Base-by-base conservation (phyloP, 2,888 invertebrate species). In the Sarcophaga caerulescens region DNA sequence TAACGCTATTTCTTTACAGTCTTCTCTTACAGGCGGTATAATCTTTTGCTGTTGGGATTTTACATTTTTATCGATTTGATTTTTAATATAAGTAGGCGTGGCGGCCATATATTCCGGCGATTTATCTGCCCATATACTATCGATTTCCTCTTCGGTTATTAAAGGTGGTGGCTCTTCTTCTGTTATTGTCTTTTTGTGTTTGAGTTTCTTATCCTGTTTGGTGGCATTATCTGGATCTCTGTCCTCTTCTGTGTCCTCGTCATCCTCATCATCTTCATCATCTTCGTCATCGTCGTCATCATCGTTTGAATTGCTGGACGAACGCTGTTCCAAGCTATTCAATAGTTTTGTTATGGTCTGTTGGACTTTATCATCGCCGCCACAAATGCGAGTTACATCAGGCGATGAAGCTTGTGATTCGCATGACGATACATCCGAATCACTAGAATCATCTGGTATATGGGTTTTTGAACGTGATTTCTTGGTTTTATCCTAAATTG, bases 401-500 rank as follows among this genome's bases (percentile, higher is more conserved):
- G 92, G 90, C 14, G 91, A 89, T 8, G 91, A 91, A 68, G 90
- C 90, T 77, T 90, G 91, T 6, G 92, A 93, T 80, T 92, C 92
- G 3, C 91, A 91, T 3, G 90, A 90, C 21, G 92, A 92, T 62
- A 91, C 90, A 85, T 92, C 92, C 35, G 92, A 91, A 87, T 92
- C 93, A 71, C 90, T 91, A 4, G 92, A 91, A 45, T 91, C 92
- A 66, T 92, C 90, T 23, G 87, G 88, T 85, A 88, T 88, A 35
- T 86, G 85, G 25, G 79, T 62, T 77, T 87, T 88, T 35, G 85
- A 78, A 62, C 73, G 76, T 14, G 85, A 69, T 75, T 66, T 81
- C 66, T 78, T 84, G 2, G 81, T 23, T 84, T 87, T 85, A 78
- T 87, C 82, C 87, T 86, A 73, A 4, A 74, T 81, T n/a, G 77